These are phyloP conservation scores for Eueides isabella DNA, from an alignment of 1,140 invertebrate genomes.

Conservation along the genomic window DNA sequence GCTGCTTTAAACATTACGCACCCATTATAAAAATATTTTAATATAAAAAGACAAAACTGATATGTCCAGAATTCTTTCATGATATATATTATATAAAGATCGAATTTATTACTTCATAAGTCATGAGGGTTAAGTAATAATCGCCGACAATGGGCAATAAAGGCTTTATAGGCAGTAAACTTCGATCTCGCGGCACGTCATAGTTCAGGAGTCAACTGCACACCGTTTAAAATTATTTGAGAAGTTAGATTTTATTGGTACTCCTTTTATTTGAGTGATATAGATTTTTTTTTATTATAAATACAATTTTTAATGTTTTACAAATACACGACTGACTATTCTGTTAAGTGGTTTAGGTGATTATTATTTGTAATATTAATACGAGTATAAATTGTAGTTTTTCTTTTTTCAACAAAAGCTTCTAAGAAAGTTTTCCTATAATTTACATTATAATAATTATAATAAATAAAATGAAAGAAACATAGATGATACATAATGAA, in stretches of 20 bases:
- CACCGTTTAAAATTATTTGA: conserved; percentile 35
- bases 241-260: neutral
- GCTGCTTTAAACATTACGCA: no score
- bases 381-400: no score
- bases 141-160: conserved; percentile 79
- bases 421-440: no score
- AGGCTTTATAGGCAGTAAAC: conserved; percentile 78
- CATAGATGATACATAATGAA: no score
- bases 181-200: conserved; percentile 67
- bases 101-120: conserved; percentile 79
- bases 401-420: no score
- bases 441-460: no score
- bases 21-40: neutral
- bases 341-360: no score
- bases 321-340: no score
- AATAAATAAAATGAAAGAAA: no score
- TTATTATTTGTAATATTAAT: no score
- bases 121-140: conserved; percentile 79
- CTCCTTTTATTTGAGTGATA: neutral
- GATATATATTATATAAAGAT: conserved; percentile 52
- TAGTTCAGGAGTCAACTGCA: conserved; percentile 62
- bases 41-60: neutral
- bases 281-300: neutral
- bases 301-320: neutral
- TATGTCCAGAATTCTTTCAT: neutral